A percentile compares a stretch with the other conserved stretches of the same genome.
Evolutionary conservation across 2,888 invertebrate species (phyloP).

Genomic region (Agriotes lineatus): DNA sequence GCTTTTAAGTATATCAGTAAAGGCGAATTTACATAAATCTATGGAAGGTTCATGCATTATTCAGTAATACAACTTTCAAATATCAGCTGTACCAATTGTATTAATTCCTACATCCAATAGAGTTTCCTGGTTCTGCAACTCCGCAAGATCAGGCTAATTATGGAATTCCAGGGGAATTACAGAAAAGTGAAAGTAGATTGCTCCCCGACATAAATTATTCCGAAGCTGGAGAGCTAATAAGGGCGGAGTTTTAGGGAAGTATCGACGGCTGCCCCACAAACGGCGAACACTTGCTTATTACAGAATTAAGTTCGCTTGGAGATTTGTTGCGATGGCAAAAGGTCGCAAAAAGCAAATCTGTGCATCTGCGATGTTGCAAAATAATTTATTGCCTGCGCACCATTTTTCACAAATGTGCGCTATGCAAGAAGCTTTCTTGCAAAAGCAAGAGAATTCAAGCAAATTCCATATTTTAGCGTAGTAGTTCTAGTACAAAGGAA

Average conservation of each 20-base stretch:
- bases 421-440: too few species aligned
- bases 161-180: constrained; percentile 1
- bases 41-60: constrained; percentile 36
- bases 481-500: too few species aligned
- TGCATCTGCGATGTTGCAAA: too few species aligned
- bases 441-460: too few species aligned
- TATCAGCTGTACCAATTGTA: constrained; percentile 17
- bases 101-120: constrained; percentile 12
- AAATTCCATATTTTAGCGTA: too few species aligned
- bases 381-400: too few species aligned
- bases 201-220: not conserved
- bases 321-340: too few species aligned
- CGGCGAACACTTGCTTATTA: too few species aligned
- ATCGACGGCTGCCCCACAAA: too few species aligned
- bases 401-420: too few species aligned
- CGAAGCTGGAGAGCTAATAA: not conserved
- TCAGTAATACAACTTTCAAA: constrained; percentile 25
- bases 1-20: constrained; percentile 35
- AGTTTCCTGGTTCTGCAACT: not conserved
- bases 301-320: too few species aligned
- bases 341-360: too few species aligned
- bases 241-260: not conserved
- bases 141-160: constrained; percentile 2
- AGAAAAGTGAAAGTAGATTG: constrained; percentile 3
- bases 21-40: constrained; percentile 36